Evolutionary conservation across 2,797 vertebrate genomes (phyloP).

Genomic region (Bryconaethiops microstoma): DNA sequence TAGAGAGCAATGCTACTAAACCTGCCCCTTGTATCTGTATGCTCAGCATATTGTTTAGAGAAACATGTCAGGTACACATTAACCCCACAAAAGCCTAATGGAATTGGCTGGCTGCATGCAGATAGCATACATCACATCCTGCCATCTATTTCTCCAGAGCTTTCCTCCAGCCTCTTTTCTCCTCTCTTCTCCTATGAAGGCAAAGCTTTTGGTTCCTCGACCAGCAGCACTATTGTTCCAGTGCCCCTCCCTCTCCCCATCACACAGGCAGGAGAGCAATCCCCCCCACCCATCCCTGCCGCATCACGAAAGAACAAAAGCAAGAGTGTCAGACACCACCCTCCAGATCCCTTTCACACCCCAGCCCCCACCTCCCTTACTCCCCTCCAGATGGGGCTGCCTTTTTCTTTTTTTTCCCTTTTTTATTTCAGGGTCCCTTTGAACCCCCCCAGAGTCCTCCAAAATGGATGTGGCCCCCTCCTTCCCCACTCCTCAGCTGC

Average conservation of each 20-base stretch:
- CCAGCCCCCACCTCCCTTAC: conserved; percentile 76
- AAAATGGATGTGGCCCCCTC: conserved; percentile 75
- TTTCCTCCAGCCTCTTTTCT: conserved; percentile 48
- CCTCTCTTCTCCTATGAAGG: conserved; percentile 64
- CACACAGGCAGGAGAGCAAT: conserved; percentile 64
- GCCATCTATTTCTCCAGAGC: conserved; percentile 68
- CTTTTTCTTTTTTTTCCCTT: conserved; percentile 57
- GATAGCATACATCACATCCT: conserved; percentile 60
- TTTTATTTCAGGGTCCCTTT: conserved; percentile 78
- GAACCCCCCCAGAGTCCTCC: conserved; percentile 81
- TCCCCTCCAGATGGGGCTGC: conserved; percentile 80
- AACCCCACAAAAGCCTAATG: conserved; percentile 8
- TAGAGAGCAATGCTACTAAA: neutral
- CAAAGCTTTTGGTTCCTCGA: conserved; percentile 79
- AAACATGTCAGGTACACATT: conserved; percentile 43
- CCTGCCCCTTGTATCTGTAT: conserved; percentile 9
- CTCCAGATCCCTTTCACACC: conserved; percentile 84
- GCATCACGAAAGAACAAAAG: conserved; percentile 84
- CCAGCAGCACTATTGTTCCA: conserved; percentile 78
- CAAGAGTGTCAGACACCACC: conserved; percentile 85
- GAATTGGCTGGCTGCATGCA: conserved; percentile 52
- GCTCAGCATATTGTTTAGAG: conserved; percentile 4
- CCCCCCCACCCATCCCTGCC: conserved; percentile 69
- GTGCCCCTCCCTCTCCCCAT: conserved; percentile 74
- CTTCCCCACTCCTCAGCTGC: conserved; percentile 80